A percentile compares a stretch with the other conserved stretches of the same genome.
These are phyloP conservation scores for Pelochelys cantorii DNA, from an alignment of 2,797 vertebrate genomes.

Conservation along the genomic window DNA sequence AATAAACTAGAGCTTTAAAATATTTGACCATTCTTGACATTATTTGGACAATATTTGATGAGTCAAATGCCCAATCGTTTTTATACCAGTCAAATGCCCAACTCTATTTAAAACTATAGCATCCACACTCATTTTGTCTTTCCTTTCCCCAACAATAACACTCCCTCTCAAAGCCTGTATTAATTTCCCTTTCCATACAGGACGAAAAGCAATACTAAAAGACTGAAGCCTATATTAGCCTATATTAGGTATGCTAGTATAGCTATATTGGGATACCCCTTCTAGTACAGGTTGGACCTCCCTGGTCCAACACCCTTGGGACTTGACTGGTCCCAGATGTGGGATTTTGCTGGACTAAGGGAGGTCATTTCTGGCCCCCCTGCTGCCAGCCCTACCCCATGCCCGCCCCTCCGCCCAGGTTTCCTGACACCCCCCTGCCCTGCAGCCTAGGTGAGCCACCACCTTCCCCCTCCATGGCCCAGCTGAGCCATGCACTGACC, in stretches of 20 bases:
- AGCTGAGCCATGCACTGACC: too few species aligned
- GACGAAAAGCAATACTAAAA: not conserved
- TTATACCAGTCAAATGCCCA: not conserved
- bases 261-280: too few species aligned
- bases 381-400: too few species aligned
- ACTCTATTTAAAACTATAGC: not conserved
- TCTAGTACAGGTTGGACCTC: too few species aligned
- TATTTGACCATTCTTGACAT: not conserved
- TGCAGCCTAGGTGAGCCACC: too few species aligned
- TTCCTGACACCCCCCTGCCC: too few species aligned
- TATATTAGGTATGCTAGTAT: not conserved
- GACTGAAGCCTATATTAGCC: conserved; percentile 23
- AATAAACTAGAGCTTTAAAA: not conserved
- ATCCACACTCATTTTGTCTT: not conserved
- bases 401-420: too few species aligned
- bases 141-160: not conserved
- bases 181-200: conserved; percentile 14
- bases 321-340: too few species aligned
- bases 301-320: too few species aligned
- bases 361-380: too few species aligned
- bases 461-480: too few species aligned
- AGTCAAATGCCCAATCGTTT: not conserved
- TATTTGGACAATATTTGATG: not conserved
- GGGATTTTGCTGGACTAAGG: too few species aligned
- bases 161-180: not conserved